Evolutionary conservation across 2,113 vertebrate genomes (phyloP).

Genomic region (Gyps fulvus): DNA sequence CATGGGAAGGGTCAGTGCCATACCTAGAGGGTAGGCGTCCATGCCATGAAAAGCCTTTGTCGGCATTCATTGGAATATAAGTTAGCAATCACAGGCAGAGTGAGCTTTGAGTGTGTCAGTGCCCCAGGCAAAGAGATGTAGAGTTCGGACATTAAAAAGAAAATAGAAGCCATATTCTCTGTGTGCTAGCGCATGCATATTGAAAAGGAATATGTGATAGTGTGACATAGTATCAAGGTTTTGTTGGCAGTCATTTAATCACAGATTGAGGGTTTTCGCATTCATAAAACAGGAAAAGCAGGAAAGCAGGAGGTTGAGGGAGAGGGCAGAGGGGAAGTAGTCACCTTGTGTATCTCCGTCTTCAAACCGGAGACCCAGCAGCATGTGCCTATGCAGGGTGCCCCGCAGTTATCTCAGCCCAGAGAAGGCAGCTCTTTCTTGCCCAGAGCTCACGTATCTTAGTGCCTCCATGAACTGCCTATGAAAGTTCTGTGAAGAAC

Average conservation of each 20-base stretch:
- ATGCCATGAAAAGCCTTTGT: background rate
- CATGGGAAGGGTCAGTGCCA: background rate
- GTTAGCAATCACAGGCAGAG: background rate
- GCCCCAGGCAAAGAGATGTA: background rate
- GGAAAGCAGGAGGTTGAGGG: background rate
- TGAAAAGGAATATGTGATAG: background rate
- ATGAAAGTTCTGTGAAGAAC: background rate
- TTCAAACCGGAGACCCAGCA: background rate
- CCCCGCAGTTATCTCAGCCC: fast-evolving
- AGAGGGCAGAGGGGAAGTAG: background rate
- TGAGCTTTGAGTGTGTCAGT: background rate
- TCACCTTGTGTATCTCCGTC: fast-evolving
- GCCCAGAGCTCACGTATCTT: background rate
- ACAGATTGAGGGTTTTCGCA: background rate
- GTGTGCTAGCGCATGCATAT: background rate
- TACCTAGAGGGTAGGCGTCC: background rate
- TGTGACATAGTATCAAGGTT: fast-evolving
- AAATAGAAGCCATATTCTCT: background rate
- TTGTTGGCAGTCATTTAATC: background rate
- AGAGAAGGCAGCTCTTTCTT: background rate
- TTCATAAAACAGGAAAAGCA: background rate
- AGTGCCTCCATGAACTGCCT: background rate
- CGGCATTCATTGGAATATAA: fast-evolving
- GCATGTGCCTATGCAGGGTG: background rate
- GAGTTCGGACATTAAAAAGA: background rate